A percentile compares a stretch with the other conserved stretches of the same genome.
Conservation (phyloP, 2,888 invertebrate species). For the Eurytoma californica region DNA sequence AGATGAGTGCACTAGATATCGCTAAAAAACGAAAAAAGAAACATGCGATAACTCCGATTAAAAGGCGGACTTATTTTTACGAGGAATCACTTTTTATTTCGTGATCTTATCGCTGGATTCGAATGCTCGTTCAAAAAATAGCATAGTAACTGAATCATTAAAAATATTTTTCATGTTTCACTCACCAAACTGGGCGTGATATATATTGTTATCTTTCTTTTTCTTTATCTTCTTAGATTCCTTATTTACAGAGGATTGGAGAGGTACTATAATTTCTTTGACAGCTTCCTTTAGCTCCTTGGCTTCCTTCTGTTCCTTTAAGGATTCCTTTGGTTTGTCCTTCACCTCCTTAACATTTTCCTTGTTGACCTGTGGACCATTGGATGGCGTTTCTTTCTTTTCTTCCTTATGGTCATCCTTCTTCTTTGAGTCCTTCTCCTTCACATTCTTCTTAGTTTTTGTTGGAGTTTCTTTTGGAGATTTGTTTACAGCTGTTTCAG, state of each 20-base stretch:
- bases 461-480: constrained; percentile 72
- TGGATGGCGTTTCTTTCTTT: constrained; percentile 60
- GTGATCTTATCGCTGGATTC: constrained; percentile 25
- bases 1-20: constrained; percentile 30
- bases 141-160: constrained; percentile 20
- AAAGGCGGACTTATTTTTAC: constrained; percentile 45
- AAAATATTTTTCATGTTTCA: constrained; percentile 13
- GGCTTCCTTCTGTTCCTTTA: constrained; percentile 63
- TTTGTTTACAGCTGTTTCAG: constrained; percentile 66
- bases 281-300: constrained; percentile 61
- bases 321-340: constrained; percentile 58
- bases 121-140: constrained; percentile 31
- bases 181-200: constrained; percentile 77
- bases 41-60: constrained; percentile 42
- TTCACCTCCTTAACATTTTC: constrained; percentile 53
- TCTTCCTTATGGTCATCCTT: constrained; percentile 67
- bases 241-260: constrained; percentile 61
- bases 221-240: constrained; percentile 78
- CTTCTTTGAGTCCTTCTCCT: constrained; percentile 66
- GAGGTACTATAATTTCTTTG: constrained; percentile 59
- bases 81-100: constrained; percentile 9
- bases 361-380: constrained; percentile 30
- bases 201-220: constrained; percentile 79
- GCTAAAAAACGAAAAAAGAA: constrained; percentile 9
- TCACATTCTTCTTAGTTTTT: constrained; percentile 68